Evolutionary conservation across 2,113 vertebrate genomes (phyloP), one percentile per base, ranked within the genome.

Genomic region (Oxyruncus cristatus): DNA sequence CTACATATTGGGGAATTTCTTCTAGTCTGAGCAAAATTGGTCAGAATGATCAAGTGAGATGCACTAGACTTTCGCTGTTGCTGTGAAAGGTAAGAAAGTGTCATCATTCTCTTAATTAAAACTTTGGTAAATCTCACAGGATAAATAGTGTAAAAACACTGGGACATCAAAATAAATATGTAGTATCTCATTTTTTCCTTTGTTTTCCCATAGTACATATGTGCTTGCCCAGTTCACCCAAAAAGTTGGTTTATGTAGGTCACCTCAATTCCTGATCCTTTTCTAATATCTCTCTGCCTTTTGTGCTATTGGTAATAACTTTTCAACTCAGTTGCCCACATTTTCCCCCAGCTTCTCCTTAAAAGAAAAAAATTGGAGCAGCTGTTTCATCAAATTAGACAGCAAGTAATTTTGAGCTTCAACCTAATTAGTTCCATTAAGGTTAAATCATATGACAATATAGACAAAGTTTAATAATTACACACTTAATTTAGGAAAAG

Each of bases 381-480:
- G 41, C 37, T 49, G 20, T 75, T 96, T 85, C 67, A 61, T 91
- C 49, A 95, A 86, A 58, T 75, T 95, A 88, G 72, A 84, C 79
- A 89, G 53, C 74, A 97, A 96, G 50, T 89, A 78, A 81, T 93
- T 89, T 92, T 87, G 94, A 95, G 65, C 33, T 77, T 95, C 71
- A 75, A 70, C 56, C n/a, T 97, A 96, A 97, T 97, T 96, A 95
- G 67, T 94, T 96, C 81, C 96, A 96, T 97, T 95, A 93, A 97
- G 92, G 67, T 95, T 95, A 97, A 97, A 94, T 59, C 59, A 66
- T 91, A 63, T 53, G 89, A 97, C 72, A 84, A 62, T 71, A 95
- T 84, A 97, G 94, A 96, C 95, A 88, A 95, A 61, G 8, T 90
- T 84, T 97, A 67, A 76, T 95, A 97, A 97, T 96, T 96, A 83